Conservation (phyloP, 2,888 invertebrate species). For the Zeuzera pyrina region DNA sequence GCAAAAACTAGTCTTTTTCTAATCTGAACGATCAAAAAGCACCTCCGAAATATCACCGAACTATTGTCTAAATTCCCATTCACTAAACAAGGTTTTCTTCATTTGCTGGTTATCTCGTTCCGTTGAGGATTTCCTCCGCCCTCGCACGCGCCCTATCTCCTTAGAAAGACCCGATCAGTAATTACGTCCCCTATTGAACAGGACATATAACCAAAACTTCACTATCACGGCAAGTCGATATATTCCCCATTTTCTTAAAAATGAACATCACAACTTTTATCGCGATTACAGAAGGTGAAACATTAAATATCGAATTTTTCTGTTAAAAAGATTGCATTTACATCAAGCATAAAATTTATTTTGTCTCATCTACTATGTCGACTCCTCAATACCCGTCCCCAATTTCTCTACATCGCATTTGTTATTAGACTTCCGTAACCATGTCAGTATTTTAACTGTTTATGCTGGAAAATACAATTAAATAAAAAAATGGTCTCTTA, state of each 20-base stretch:
- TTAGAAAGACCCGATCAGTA: slow-evolving; percentile 45
- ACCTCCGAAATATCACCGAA: slow-evolving; percentile 5
- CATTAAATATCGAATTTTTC: too few species aligned
- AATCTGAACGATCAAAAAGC: slow-evolving; percentile 6
- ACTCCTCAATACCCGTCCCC: too few species aligned
- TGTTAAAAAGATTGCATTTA: too few species aligned
- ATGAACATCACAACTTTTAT: too few species aligned
- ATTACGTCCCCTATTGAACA: slow-evolving; percentile 39
- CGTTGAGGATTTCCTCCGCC: slow-evolving; percentile 19
- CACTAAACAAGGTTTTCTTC: slow-evolving; percentile 10
- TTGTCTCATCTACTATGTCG: too few species aligned
- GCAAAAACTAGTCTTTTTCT: slow-evolving; percentile 4
- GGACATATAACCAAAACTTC: slow-evolving; percentile 37
- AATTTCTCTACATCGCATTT: too few species aligned
- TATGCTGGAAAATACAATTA: too few species aligned
- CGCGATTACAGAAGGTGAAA: too few species aligned
- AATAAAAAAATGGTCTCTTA: too few species aligned
- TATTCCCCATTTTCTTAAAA: neutral
- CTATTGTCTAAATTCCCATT: slow-evolving; percentile 10
- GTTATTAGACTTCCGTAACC: too few species aligned
- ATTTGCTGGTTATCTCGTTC: slow-evolving; percentile 13
- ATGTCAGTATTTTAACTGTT: too few species aligned
- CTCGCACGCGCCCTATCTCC: slow-evolving; percentile 34
- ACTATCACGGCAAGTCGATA: slow-evolving; percentile 24
- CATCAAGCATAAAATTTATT: too few species aligned